Evolutionary conservation across 2,888 invertebrate genomes (phyloP).

Genomic region (Agelastica alni): DNA sequence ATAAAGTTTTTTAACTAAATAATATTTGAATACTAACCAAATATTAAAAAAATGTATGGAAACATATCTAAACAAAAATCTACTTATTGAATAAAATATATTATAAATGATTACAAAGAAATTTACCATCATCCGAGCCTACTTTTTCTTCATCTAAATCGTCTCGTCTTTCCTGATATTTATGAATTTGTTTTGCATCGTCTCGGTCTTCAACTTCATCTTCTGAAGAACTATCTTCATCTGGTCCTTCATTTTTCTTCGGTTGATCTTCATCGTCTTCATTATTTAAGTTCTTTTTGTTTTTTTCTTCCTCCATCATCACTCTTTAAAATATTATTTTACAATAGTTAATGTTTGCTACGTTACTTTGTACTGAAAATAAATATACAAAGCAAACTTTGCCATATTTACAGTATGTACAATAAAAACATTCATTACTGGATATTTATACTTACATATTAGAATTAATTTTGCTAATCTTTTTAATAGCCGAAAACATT

Average conservation of each 20-base stretch:
- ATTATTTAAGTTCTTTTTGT: constrained; percentile 22
- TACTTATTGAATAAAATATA: too few relatives aligned
- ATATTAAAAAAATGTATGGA: too few relatives aligned
- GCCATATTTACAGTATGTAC: too few relatives aligned
- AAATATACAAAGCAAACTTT: too few relatives aligned
- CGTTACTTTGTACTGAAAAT: too few relatives aligned
- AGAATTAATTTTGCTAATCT: constrained; percentile 61
- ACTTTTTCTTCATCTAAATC: constrained; percentile 59
- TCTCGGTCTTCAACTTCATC: constrained; percentile 68
- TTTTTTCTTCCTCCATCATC: constrained; percentile 53
- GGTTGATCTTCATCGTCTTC: constrained; percentile 45
- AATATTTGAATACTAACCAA: too few relatives aligned
- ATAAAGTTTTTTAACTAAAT: too few relatives aligned
- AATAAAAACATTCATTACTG: neutral
- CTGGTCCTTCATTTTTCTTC: constrained; percentile 20
- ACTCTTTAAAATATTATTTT: constrained; percentile 48
- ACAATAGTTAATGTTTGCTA: too few relatives aligned
- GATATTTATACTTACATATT: constrained; percentile 57
- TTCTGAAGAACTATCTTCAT: constrained; percentile 62
- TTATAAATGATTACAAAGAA: constrained; percentile 47
- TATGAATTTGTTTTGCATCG: constrained; percentile 55
- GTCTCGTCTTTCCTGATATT: constrained; percentile 52
- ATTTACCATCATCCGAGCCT: constrained; percentile 35
- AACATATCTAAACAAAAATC: too few relatives aligned
- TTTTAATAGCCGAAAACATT: constrained; percentile 67